phyloP scores from a whole-genome alignment of 2,797 vertebrate species.

The Anas acuta region DNA sequence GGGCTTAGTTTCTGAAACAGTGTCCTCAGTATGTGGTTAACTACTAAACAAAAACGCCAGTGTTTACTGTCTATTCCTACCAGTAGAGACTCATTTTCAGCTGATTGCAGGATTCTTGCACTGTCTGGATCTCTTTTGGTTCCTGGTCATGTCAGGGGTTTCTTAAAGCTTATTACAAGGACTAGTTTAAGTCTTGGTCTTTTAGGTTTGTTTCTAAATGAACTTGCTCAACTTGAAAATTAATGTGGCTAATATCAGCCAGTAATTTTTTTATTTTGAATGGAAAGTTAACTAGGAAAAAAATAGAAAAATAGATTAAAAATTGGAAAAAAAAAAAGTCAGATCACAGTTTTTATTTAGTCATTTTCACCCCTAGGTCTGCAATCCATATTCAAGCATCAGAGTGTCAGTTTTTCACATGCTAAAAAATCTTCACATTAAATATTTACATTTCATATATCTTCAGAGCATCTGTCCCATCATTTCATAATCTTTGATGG shows the following conservation, averaged over 20 bases:
- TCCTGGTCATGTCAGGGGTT: background rate
- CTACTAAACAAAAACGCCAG: background rate
- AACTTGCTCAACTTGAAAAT: background rate
- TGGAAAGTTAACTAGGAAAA: background rate
- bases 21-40: background rate
- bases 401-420: background rate
- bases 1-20: background rate
- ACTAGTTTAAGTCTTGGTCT: background rate
- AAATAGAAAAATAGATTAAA: background rate
- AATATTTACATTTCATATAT: background rate
- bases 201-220: background rate
- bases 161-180: background rate
- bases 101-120: background rate
- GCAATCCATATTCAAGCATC: background rate
- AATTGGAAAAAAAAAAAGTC: background rate
- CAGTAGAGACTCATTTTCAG: fast-evolving
- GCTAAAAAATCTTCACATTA: background rate
- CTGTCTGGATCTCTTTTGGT: background rate
- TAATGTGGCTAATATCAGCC: background rate
- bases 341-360: background rate
- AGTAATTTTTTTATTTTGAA: background rate
- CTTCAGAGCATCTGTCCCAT: background rate
- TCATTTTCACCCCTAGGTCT: background rate
- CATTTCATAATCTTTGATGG: background rate
- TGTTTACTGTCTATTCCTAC: background rate